Conservation (phyloP, 2,113 vertebrate genomes). For the Odocoileus hemionus region DNA sequence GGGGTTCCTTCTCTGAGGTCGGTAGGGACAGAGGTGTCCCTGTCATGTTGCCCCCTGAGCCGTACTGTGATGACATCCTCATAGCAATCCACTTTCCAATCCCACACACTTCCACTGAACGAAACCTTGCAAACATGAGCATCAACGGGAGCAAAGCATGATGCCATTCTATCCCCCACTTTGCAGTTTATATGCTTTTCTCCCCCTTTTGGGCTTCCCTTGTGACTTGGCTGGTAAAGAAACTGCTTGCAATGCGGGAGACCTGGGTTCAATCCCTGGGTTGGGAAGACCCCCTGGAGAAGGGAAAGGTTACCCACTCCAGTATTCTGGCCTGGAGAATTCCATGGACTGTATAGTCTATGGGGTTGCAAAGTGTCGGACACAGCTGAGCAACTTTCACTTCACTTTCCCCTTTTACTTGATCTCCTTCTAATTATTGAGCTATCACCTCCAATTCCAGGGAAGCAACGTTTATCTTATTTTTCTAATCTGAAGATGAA, state of each 20-base stretch:
- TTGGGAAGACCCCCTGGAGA: neutral
- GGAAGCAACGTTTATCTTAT: neutral
- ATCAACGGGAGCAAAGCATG: neutral
- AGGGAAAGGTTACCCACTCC: neutral
- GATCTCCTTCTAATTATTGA: neutral
- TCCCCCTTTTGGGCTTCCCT: neutral
- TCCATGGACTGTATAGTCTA: neutral
- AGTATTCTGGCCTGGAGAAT: neutral
- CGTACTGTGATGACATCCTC: neutral
- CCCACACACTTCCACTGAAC: neutral
- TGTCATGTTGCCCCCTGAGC: neutral
- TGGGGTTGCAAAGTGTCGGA: rapidly evolving
- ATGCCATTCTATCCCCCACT: neutral
- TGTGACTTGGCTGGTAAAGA: neutral
- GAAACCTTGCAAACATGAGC: neutral
- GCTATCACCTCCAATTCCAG: neutral
- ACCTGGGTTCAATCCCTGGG: neutral
- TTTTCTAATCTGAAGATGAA: neutral
- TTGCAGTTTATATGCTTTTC: neutral
- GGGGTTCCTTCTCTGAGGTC: neutral
- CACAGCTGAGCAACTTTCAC: neutral
- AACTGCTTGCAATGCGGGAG: neutral
- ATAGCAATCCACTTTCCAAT: neutral
- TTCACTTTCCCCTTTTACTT: neutral
- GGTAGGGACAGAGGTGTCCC: too few relatives aligned